Percentiles rank a stretch among this genome's conserved stretches.
These are phyloP conservation scores for Danionella cerebrum DNA, from an alignment of 2,113 vertebrate genomes.

Conservation along the genomic window DNA sequence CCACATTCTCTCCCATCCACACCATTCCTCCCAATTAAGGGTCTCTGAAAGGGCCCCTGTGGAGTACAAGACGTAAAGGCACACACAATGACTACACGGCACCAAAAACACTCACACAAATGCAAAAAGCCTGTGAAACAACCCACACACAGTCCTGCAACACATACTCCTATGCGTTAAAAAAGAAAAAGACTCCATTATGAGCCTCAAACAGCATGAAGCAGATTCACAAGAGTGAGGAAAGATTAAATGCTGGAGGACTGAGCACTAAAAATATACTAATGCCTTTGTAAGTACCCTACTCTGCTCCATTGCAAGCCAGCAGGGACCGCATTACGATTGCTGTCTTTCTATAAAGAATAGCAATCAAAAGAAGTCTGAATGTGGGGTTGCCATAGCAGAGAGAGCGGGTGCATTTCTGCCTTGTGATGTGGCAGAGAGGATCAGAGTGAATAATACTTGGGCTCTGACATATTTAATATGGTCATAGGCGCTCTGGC, in stretches of 20 bases:
- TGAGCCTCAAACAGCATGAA: background rate
- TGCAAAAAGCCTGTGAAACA: background rate
- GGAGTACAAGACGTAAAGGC: background rate
- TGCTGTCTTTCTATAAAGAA: slow-evolving; percentile 31
- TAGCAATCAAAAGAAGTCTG: slow-evolving; percentile 41
- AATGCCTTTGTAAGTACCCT: slow-evolving; percentile 38
- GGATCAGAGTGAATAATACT: slow-evolving; percentile 29
- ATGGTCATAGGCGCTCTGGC: slow-evolving; percentile 11
- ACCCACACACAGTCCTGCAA: slow-evolving; percentile 8
- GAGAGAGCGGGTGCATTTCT: slow-evolving; percentile 30
- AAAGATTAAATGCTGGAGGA: slow-evolving; percentile 32
- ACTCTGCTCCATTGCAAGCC: slow-evolving; percentile 27
- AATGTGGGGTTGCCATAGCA: slow-evolving; percentile 28
- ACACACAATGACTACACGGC: background rate
- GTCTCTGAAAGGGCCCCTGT: slow-evolving; percentile 19
- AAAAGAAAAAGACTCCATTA: slow-evolving; percentile 13
- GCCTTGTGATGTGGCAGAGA: slow-evolving; percentile 28
- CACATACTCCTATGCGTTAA: slow-evolving; percentile 19
- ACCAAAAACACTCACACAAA: background rate
- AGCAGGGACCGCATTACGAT: slow-evolving; percentile 33
- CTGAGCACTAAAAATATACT: slow-evolving; percentile 38
- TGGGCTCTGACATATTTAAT: slow-evolving; percentile 15
- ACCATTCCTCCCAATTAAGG: slow-evolving; percentile 28
- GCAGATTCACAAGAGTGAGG: slow-evolving; percentile 18
- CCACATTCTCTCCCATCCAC: background rate